These are phyloP conservation scores for Sebastes nivosus DNA, from an alignment of 2,797 vertebrate genomes.

Conservation along the genomic window DNA sequence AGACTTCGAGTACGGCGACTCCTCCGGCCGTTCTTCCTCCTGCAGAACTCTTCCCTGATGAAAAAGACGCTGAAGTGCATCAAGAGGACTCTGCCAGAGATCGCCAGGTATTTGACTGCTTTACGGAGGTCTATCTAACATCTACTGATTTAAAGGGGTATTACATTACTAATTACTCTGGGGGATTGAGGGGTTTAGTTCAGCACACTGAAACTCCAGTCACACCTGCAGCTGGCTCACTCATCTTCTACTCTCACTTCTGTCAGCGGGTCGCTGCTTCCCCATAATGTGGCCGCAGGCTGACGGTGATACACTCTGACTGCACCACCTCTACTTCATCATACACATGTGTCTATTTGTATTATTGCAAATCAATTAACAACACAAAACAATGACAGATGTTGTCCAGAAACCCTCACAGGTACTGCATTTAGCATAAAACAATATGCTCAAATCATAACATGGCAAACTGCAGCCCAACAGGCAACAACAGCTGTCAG, in stretches of 20 bases:
- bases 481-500: too few species aligned
- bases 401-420: too few species aligned
- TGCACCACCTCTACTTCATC: background rate
- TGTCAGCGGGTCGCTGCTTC: background rate
- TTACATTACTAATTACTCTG: too few species aligned
- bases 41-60: constrained; percentile 98
- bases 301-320: background rate
- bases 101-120: constrained; percentile 86
- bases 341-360: too few species aligned
- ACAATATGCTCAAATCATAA: too few species aligned
- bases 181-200: background rate
- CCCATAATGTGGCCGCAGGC: constrained; percentile 14
- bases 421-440: too few species aligned
- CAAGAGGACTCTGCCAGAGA: constrained; percentile 92
- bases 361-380: too few species aligned
- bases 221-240: background rate
- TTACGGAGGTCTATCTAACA: background rate
- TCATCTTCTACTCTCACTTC: constrained; percentile 10
- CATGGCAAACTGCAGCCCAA: too few species aligned
- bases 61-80: constrained; percentile 97
- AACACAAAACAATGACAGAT: too few species aligned
- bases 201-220: background rate
- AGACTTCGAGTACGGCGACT: constrained; percentile 87
- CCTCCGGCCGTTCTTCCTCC: constrained; percentile 93
- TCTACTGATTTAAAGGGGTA: background rate